These are phyloP conservation scores for Nyleta sp. DNA, from an alignment of 2,888 invertebrate species.

Conservation along the genomic window DNA sequence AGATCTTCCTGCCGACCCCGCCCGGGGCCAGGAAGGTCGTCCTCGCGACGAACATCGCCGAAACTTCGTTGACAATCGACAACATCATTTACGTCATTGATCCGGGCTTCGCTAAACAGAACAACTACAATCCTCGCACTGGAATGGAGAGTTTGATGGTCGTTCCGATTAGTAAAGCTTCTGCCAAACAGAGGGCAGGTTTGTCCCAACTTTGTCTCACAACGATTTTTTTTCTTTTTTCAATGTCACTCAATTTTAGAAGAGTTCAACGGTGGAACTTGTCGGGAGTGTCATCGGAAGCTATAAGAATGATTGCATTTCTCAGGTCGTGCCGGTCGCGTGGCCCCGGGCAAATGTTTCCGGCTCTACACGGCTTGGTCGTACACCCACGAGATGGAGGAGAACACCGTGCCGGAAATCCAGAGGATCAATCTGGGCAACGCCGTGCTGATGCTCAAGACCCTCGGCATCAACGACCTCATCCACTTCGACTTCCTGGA, in stretches of 20 bases:
- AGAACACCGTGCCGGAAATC: slow-evolving; percentile 99
- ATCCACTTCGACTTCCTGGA: slow-evolving; percentile 99
- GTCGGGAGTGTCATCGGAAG: too few species aligned
- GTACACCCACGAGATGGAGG: slow-evolving; percentile 98
- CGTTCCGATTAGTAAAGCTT: slow-evolving; percentile 99
- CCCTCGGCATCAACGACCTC: slow-evolving; percentile 98
- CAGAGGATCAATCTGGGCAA: slow-evolving; percentile 98
- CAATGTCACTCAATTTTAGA: background rate
- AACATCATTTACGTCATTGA: slow-evolving; percentile 99
- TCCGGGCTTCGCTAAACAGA: slow-evolving; percentile 99
- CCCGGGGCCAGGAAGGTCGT: slow-evolving; percentile 98
- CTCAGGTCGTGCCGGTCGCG: slow-evolving; percentile 91
- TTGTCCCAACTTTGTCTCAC: too few species aligned
- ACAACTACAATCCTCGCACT: slow-evolving; percentile 98
- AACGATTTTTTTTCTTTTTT: too few species aligned
- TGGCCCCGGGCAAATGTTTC: slow-evolving; percentile 99
- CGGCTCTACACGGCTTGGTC: slow-evolving; percentile 99
- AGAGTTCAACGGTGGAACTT: background rate
- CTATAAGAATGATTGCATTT: too few species aligned
- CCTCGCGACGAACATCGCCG: slow-evolving; percentile 99
- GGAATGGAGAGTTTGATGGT: slow-evolving; percentile 99
- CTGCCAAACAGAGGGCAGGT: slow-evolving; percentile 96
- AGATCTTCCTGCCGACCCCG: slow-evolving; percentile 99
- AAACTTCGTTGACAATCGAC: slow-evolving; percentile 99
- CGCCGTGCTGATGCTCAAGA: slow-evolving; percentile 98